Percentiles rank a stretch among this genome's conserved stretches.
These are phyloP conservation scores for Pecten maximus DNA, from an alignment of 2,888 invertebrate species.

Conservation along the genomic window DNA sequence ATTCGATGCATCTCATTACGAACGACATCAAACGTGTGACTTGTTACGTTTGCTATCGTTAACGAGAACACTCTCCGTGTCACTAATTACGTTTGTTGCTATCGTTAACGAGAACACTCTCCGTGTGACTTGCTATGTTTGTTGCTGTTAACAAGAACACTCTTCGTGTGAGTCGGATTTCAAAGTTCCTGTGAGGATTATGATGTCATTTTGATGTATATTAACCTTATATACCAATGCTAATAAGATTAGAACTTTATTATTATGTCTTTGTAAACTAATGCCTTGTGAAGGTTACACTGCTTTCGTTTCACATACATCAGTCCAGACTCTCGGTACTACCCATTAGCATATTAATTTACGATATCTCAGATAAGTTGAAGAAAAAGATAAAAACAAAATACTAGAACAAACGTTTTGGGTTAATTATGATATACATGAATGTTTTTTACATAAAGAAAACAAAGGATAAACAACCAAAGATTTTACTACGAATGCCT, in stretches of 20 bases:
- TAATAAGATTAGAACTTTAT: background rate
- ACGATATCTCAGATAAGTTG: too few species aligned
- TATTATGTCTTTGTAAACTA: background rate
- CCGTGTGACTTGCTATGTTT: too few species aligned
- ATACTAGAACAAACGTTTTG: too few species aligned
- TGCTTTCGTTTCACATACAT: background rate
- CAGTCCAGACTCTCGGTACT: too few species aligned
- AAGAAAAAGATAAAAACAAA: too few species aligned
- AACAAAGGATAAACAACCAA: too few species aligned
- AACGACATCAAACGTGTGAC: background rate
- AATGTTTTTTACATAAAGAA: too few species aligned
- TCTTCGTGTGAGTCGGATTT: background rate
- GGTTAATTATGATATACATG: too few species aligned
- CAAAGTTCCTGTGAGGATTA: background rate
- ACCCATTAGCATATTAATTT: too few species aligned
- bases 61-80: background rate
- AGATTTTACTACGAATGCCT: too few species aligned
- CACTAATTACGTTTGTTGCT: too few species aligned
- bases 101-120: too few species aligned
- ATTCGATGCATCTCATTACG: background rate
- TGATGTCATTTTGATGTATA: background rate
- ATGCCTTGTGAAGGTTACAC: background rate
- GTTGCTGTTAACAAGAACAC: background rate
- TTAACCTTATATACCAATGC: background rate
- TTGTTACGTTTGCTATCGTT: background rate